A percentile compares a stretch with the other conserved stretches of the same genome.
Evolutionary conservation across 2,113 vertebrate genomes (phyloP).

Genomic region (Centropus unirufus): DNA sequence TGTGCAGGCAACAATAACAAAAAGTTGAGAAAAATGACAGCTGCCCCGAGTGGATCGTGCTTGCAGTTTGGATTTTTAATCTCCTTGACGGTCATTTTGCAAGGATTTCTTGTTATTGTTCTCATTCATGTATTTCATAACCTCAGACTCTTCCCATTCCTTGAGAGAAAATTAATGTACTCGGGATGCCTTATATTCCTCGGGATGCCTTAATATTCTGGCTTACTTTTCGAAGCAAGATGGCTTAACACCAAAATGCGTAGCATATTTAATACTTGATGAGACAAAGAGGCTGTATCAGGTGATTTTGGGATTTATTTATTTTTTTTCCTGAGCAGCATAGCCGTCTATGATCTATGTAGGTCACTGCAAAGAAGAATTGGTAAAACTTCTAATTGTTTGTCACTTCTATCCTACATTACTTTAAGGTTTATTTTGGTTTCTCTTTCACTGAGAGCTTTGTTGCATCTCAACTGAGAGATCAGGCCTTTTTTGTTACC

Average conservation of each 20-base stretch:
- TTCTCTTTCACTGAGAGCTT: not conserved
- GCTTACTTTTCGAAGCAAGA: not conserved
- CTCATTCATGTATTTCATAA: not conserved
- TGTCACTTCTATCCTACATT: not conserved
- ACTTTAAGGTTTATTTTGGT: not conserved
- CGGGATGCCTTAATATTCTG: not conserved
- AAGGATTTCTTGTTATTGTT: not conserved
- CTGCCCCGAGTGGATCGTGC: not conserved
- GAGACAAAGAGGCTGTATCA: not conserved
- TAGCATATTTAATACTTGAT: not conserved
- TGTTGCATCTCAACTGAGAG: not conserved
- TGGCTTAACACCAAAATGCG: not conserved
- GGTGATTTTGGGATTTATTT: not conserved
- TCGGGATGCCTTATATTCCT: not conserved
- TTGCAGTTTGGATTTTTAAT: not conserved
- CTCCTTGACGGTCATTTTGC: not conserved
- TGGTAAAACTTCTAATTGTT: not conserved
- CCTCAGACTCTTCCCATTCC: not conserved
- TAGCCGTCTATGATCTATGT: not conserved
- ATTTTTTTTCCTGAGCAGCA: not conserved
- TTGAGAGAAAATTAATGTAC: not conserved
- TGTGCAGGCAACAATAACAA: not conserved
- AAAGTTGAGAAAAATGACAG: conserved; percentile 46
- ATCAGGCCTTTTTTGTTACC: not conserved
- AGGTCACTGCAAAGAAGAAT: not conserved